Evolutionary conservation across 2,113 vertebrate species (phyloP).

Genomic region (Microcebus jonahi): DNA sequence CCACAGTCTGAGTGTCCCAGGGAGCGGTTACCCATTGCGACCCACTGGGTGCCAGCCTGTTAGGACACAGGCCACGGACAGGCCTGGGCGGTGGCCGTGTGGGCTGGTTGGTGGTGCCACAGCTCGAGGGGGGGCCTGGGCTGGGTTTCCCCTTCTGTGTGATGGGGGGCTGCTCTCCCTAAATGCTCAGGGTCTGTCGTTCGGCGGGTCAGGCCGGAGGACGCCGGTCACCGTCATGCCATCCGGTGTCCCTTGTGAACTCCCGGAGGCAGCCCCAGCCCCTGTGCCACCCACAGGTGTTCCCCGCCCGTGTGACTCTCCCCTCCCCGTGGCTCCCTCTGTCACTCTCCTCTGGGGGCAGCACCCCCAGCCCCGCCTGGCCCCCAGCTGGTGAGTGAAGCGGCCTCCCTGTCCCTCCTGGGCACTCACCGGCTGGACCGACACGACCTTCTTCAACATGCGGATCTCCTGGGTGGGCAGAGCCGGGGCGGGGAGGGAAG

Average conservation of each 20-base stretch:
- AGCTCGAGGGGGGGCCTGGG: fast-evolving
- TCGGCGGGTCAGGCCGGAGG: fast-evolving
- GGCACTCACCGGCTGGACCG: slow-evolving; percentile 91
- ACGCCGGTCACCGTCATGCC: fast-evolving
- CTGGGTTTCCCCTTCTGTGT: fast-evolving
- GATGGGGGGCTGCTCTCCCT: fast-evolving
- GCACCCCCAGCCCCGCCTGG: no score
- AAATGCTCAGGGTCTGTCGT: fast-evolving
- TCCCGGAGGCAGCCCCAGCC: fast-evolving
- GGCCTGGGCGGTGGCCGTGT: fast-evolving
- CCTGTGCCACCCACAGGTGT: not conserved
- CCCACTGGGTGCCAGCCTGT: not conserved
- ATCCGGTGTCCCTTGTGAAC: not conserved
- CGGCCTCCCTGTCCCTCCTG: fast-evolving
- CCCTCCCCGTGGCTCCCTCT: no score
- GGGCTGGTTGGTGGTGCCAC: fast-evolving
- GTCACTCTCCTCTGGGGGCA: not conserved
- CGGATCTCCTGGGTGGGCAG: slow-evolving; percentile 90
- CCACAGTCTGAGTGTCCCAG: not conserved
- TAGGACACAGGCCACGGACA: fast-evolving
- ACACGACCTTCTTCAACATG: slow-evolving; percentile 90
- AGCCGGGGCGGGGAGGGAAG: no score
- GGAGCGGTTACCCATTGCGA: fast-evolving
- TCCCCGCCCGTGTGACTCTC: not conserved
- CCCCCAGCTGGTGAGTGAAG: not conserved